phyloP scores from a whole-genome alignment of 37 sponge, comb jelly and placozoan species.

The Cliona cf. orientalis region DNA sequence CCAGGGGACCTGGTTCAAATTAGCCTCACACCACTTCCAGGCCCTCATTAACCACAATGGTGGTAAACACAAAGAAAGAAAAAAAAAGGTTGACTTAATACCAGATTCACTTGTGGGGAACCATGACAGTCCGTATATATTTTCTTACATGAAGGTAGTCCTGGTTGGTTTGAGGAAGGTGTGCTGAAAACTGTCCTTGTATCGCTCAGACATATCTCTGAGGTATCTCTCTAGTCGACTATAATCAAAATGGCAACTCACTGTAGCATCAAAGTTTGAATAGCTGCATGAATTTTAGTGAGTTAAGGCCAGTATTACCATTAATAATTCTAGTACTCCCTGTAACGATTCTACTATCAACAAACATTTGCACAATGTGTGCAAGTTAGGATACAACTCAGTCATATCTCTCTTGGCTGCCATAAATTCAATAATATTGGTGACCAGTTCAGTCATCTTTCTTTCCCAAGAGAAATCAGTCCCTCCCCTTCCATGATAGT shows the following conservation, averaged over 20 bases:
- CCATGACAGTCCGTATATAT: too few species aligned
- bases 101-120: too few species aligned
- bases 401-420: constrained; percentile 58
- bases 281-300: constrained; percentile 42
- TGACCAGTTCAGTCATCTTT: constrained; percentile 63
- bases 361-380: not conserved
- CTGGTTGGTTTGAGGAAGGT: constrained; percentile 48
- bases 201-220: constrained; percentile 39
- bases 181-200: constrained; percentile 64
- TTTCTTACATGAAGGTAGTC: constrained; percentile 35
- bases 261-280: constrained; percentile 26
- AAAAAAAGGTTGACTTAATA: too few species aligned
- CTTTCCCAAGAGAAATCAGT: constrained; percentile 69
- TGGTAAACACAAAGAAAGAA: too few species aligned
- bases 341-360: too few species aligned
- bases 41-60: too few species aligned
- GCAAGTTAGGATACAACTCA: constrained; percentile 51
- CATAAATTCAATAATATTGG: constrained; percentile 33
- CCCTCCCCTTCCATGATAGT: constrained; percentile 48
- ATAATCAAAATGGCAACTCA: constrained; percentile 33
- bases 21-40: too few species aligned
- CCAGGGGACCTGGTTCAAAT: too few species aligned
- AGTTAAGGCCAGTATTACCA: constrained; percentile 7
- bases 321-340: not conserved
- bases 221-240: constrained; percentile 10